phyloP scores from a whole-genome alignment of 2,888 invertebrate genomes.

The Himalopsyche tibetana region DNA sequence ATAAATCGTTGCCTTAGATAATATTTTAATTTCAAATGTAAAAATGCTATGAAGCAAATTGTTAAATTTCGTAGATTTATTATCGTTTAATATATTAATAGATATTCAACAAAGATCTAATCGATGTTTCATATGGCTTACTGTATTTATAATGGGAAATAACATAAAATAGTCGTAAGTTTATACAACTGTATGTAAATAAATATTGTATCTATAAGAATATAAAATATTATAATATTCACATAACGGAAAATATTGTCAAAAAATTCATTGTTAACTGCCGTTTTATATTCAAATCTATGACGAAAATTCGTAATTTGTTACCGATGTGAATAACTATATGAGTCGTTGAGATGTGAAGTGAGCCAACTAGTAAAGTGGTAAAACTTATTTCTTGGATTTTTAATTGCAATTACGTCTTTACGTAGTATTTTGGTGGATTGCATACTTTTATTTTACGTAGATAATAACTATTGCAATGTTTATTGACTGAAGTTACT shows the following conservation, averaged over 20 bases:
- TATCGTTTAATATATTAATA: slow-evolving; percentile 56
- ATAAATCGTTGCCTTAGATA: slow-evolving; percentile 60
- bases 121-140: slow-evolving; percentile 59
- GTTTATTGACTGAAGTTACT: too few species aligned
- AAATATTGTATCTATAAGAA: slow-evolving; percentile 19
- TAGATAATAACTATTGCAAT: too few species aligned
- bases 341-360: too few species aligned
- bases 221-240: not conserved
- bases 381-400: too few species aligned
- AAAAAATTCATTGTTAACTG: slow-evolving; percentile 13
- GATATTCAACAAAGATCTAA: slow-evolving; percentile 25
- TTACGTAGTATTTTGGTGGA: too few species aligned
- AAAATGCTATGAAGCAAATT: slow-evolving; percentile 18
- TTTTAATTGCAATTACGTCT: too few species aligned
- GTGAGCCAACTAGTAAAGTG: too few species aligned
- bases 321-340: not conserved
- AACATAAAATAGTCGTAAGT: slow-evolving; percentile 24
- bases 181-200: slow-evolving; percentile 45
- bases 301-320: not conserved
- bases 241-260: not conserved
- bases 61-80: slow-evolving; percentile 52
- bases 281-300: slow-evolving; percentile 18
- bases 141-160: slow-evolving; percentile 43
- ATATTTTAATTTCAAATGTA: slow-evolving; percentile 46
- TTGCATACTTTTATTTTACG: too few species aligned